A percentile compares a stretch with the other conserved stretches of the same genome.
Evolutionary conservation across 2,888 invertebrate species (phyloP).

Genomic region (Trypoxylon attenuatum): DNA sequence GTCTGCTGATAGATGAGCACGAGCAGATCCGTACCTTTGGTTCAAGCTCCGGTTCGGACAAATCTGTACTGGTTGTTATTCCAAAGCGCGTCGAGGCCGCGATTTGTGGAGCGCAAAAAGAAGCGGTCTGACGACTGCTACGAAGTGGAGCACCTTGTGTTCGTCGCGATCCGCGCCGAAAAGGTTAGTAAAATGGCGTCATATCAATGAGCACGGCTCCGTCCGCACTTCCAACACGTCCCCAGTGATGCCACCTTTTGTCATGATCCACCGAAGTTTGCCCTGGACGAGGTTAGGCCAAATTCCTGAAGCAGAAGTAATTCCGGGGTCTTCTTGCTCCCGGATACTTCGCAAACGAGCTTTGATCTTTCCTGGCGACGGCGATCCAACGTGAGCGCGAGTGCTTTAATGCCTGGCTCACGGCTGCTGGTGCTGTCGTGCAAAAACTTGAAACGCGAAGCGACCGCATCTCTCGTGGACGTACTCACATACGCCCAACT

Average conservation of each 20-base stretch:
- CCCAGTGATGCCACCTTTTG: slow-evolving; percentile 70
- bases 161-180: slow-evolving; percentile 61
- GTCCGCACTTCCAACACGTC: slow-evolving; percentile 56
- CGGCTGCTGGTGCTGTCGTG: slow-evolving; percentile 42
- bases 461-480: slow-evolving; percentile 57
- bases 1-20: slow-evolving; percentile 28
- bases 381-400: slow-evolving; percentile 37
- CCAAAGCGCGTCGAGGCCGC: slow-evolving; percentile 7
- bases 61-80: slow-evolving; percentile 14
- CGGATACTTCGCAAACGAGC: not conserved
- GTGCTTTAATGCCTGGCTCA: slow-evolving; percentile 33
- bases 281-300: slow-evolving; percentile 57
- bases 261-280: slow-evolving; percentile 54
- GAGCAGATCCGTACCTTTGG: slow-evolving; percentile 38
- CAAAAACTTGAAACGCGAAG: slow-evolving; percentile 50
- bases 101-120: slow-evolving; percentile 15
- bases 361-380: slow-evolving; percentile 15
- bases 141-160: slow-evolving; percentile 36
- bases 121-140: slow-evolving; percentile 17
- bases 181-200: slow-evolving; percentile 75
- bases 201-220: slow-evolving; percentile 64
- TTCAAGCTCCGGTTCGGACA: slow-evolving; percentile 20
- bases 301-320: slow-evolving; percentile 4
- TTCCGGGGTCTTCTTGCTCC: not conserved
- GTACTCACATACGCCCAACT: slow-evolving; percentile 47